These are phyloP conservation scores for Eumeta japonica DNA, from an alignment of 1,140 invertebrate genomes.

Conservation along the genomic window DNA sequence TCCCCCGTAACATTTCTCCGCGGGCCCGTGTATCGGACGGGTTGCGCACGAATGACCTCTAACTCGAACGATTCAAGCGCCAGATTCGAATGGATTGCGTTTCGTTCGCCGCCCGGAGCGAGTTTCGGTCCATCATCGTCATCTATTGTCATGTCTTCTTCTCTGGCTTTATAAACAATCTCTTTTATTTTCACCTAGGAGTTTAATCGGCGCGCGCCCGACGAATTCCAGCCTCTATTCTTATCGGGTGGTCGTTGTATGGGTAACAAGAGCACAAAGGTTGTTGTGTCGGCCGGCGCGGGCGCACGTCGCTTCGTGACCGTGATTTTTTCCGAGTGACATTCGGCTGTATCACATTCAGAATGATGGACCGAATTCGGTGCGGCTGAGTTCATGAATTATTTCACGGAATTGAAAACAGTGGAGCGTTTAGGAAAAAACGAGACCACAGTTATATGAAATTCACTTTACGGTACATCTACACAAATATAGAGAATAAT, in stretches of 20 bases:
- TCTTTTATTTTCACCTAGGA: constrained; percentile 53
- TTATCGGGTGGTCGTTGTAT: constrained; percentile 46
- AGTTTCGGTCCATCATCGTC: constrained; percentile 37
- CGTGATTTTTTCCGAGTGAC: neutral
- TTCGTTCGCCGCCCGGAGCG: constrained; percentile 4
- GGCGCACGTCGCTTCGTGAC: too few relatives aligned
- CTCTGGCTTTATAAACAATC: constrained; percentile 51
- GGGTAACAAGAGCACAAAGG: constrained; percentile 44
- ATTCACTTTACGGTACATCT: too few relatives aligned
- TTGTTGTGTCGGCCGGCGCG: constrained; percentile 32
- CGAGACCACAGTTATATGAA: too few relatives aligned
- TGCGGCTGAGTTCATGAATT: too few relatives aligned
- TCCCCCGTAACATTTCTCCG: constrained; percentile 52
- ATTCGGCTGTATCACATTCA: neutral
- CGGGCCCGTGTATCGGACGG: too few relatives aligned
- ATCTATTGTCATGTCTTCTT: constrained; percentile 51
- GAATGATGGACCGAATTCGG: too few relatives aligned
- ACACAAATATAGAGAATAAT: too few relatives aligned
- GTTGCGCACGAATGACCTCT: constrained; percentile 55
- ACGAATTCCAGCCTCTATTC: constrained; percentile 48
- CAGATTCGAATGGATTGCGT: too few relatives aligned
- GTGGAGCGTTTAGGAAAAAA: too few relatives aligned
- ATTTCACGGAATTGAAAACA: too few relatives aligned
- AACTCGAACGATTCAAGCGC: constrained; percentile 32
- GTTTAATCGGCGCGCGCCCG: constrained; percentile 48